These are phyloP conservation scores for Gryon sp. DNA, from an alignment of 1,140 invertebrate genomes.

Conservation along the genomic window DNA sequence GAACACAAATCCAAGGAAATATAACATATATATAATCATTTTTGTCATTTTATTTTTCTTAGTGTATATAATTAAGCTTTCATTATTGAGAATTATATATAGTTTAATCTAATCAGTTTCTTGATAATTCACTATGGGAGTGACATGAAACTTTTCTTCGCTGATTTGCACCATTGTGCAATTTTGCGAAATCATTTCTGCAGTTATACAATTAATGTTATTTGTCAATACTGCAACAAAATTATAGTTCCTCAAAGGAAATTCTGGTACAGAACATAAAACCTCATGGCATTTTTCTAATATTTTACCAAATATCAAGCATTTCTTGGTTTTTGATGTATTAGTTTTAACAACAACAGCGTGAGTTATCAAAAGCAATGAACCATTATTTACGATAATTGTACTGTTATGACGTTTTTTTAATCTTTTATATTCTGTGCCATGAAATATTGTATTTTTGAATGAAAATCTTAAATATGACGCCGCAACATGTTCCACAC, in stretches of 20 bases:
- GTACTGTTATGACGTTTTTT: background rate
- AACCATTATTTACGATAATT: background rate
- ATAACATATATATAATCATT: too few relatives aligned
- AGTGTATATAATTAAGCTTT: too few relatives aligned
- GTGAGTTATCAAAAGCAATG: background rate
- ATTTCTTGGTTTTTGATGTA: background rate
- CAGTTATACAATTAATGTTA: background rate
- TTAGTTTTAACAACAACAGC: background rate
- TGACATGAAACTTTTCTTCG: too few relatives aligned
- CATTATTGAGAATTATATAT: too few relatives aligned
- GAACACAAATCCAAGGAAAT: too few relatives aligned
- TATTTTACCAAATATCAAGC: background rate
- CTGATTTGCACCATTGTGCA: too few relatives aligned
- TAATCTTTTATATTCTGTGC: background rate
- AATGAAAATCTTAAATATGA: background rate
- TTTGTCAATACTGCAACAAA: background rate
- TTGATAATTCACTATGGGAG: too few relatives aligned
- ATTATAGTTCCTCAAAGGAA: background rate
- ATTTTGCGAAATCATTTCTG: too few relatives aligned
- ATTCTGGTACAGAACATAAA: background rate
- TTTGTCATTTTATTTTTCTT: too few relatives aligned
- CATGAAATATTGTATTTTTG: constrained; percentile 5
- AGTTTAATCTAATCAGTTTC: too few relatives aligned
- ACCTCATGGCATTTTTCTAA: background rate
- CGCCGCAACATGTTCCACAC: background rate